These are phyloP conservation scores for Eubucco bourcierii DNA, from an alignment of 2,113 vertebrate species.

Conservation along the genomic window DNA sequence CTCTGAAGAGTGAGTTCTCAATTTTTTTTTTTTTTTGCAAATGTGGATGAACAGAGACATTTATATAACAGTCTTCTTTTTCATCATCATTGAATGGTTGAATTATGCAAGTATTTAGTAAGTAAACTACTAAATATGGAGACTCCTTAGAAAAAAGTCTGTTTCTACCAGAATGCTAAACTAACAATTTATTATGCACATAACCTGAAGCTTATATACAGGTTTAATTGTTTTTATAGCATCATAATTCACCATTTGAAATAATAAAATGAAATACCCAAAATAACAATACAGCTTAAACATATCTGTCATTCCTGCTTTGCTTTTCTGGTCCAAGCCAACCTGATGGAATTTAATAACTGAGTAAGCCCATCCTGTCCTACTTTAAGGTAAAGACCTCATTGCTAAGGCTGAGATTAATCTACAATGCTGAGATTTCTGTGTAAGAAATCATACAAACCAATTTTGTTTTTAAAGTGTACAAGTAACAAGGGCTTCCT, in stretches of 20 bases:
- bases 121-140: not conserved
- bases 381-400: constrained; percentile 59
- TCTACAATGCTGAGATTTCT: constrained; percentile 33
- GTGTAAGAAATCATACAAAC: constrained; percentile 14
- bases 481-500: not conserved
- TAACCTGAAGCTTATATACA: not conserved
- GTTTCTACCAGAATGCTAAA: not conserved
- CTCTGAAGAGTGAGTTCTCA: not conserved
- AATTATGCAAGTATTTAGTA: not conserved
- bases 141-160: not conserved
- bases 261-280: not conserved
- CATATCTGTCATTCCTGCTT: not conserved
- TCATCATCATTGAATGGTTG: not conserved
- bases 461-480: not conserved
- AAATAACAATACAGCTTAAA: constrained; percentile 3
- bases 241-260: not conserved
- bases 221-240: not conserved
- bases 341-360: constrained; percentile 43
- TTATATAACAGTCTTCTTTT: not conserved
- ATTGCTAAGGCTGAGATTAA: constrained; percentile 48
- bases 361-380: constrained; percentile 56
- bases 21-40: not conserved
- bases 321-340: constrained; percentile 39
- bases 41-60: not conserved
- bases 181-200: not conserved